Conservation (phyloP, 1,140 invertebrate genomes). For the Drosophila triauraria region DNA sequence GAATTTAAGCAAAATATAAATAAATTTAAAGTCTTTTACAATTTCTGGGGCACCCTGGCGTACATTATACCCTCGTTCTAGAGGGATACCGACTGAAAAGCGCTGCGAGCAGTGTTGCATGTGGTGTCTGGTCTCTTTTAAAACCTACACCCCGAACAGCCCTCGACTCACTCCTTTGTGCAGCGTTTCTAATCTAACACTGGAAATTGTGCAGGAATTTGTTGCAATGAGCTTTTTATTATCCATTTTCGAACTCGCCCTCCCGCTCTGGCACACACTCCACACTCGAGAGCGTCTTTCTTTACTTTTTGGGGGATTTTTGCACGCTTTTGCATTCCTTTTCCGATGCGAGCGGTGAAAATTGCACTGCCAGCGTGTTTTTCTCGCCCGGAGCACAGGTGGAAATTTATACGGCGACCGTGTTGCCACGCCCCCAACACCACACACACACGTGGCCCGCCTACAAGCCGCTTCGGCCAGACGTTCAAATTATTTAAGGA, state of each 20-base stretch:
- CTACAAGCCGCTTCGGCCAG: slow-evolving; percentile 24
- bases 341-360: slow-evolving; percentile 44
- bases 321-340: slow-evolving; percentile 77
- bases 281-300: slow-evolving; percentile 1
- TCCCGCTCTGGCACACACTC: slow-evolving; percentile 20
- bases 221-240: slow-evolving; percentile 83
- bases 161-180: slow-evolving; percentile 22
- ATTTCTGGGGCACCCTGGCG: background rate
- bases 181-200: slow-evolving; percentile 77
- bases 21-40: background rate
- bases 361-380: slow-evolving; percentile 76
- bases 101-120: slow-evolving; percentile 40
- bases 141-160: background rate
- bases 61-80: background rate
- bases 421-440: slow-evolving; percentile 40
- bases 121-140: slow-evolving; percentile 35
- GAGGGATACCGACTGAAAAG: background rate
- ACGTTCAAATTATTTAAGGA: slow-evolving; percentile 79
- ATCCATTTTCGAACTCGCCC: slow-evolving; percentile 68
- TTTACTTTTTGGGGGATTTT: slow-evolving; percentile 37
- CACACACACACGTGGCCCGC: background rate
- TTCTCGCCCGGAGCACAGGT: slow-evolving; percentile 53
- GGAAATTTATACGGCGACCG: slow-evolving; percentile 65
- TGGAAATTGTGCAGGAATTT: slow-evolving; percentile 81
- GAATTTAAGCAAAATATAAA: background rate